phyloP scores from a whole-genome alignment of 2,888 invertebrate genomes.

The Monoplex corrugatus region DNA sequence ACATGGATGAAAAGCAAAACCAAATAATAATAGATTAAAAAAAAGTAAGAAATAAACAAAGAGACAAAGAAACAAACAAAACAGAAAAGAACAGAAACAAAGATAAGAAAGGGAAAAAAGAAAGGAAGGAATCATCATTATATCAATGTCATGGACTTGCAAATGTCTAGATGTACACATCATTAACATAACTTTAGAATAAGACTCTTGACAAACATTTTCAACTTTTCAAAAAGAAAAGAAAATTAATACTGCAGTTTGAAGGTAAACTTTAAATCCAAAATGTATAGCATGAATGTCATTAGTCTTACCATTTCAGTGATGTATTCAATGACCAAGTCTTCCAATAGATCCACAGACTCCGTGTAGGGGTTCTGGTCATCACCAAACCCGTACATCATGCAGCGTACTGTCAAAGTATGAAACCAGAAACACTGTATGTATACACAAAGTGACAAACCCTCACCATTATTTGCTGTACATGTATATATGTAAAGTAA shows the following conservation, averaged over 20 bases:
- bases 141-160: neutral
- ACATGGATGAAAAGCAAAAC: neutral
- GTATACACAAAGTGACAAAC: neutral
- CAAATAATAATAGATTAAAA: neutral
- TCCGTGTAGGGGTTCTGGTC: constrained; percentile 99
- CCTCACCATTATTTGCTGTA: no score
- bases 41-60: neutral
- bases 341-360: constrained; percentile 98
- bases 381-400: constrained; percentile 99
- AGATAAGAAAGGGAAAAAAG: neutral
- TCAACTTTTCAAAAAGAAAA: no score
- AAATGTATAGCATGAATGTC: no score
- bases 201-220: no score
- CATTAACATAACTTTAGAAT: no score
- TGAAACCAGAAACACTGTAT: neutral
- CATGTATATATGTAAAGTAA: no score
- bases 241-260: neutral
- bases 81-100: neutral
- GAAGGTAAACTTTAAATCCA: neutral
- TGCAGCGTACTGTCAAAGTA: constrained; percentile 82
- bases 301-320: constrained; percentile 93
- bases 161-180: neutral
- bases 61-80: neutral
- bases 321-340: constrained; percentile 98
- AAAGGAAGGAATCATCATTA: neutral